These are phyloP conservation scores for Elysia chlorotica DNA, from an alignment of 1,140 invertebrate species.

Conservation along the genomic window DNA sequence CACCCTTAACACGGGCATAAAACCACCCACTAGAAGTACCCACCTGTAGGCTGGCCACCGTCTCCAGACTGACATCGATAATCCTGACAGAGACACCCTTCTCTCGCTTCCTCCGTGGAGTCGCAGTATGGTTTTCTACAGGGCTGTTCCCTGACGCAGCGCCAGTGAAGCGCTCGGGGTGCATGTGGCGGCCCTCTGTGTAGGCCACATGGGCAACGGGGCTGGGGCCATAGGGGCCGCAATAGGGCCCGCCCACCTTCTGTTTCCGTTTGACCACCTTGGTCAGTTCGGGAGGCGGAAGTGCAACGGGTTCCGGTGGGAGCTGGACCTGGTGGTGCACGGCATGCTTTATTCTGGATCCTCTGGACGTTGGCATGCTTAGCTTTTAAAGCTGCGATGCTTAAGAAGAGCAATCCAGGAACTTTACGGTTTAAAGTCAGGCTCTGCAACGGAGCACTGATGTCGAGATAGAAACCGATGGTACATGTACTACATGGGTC, in stretches of 20 bases:
- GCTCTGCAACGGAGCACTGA: too few relatives aligned
- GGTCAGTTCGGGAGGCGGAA: too few relatives aligned
- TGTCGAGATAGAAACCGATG: too few relatives aligned
- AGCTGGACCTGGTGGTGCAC: not conserved
- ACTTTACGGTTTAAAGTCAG: too few relatives aligned
- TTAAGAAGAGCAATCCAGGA: too few relatives aligned
- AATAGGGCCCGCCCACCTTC: not conserved
- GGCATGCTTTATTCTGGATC: not conserved
- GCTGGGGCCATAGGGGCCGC: constrained; percentile 27
- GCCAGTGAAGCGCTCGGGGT: constrained; percentile 51
- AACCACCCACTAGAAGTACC: constrained; percentile 35
- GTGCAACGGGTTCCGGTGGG: not conserved
- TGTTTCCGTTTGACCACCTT: constrained; percentile 9
- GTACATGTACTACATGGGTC: too few relatives aligned
- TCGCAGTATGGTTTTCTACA: too few relatives aligned
- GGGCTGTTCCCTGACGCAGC: too few relatives aligned
- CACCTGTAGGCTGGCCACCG: constrained; percentile 45
- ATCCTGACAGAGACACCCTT: constrained; percentile 42
- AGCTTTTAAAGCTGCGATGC: too few relatives aligned
- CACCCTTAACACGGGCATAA: too few relatives aligned
- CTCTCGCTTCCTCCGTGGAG: constrained; percentile 37
- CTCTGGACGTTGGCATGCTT: not conserved
- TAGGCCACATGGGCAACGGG: constrained; percentile 49
- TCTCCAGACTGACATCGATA: constrained; percentile 43
- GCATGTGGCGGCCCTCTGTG: constrained; percentile 46